Base-by-base conservation (phyloP, 2,797 vertebrate genomes). In the Enteromius fasciolatus region DNA sequence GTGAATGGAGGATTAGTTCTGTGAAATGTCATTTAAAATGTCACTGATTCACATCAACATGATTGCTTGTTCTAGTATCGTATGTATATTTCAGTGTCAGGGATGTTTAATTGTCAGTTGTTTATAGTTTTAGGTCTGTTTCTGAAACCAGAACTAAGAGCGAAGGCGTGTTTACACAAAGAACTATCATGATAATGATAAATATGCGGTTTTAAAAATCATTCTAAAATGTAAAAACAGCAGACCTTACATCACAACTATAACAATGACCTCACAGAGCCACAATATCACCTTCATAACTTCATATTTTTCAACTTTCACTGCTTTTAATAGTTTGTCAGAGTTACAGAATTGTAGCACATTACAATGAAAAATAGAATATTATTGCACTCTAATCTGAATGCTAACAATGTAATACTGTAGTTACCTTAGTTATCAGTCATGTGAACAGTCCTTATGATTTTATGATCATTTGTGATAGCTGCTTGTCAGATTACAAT, bases 1-100 rank as follows among this genome's bases (percentile, higher is more conserved):
- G 50, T 76, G 79, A 78, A 76, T 79, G 44, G 74, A 80, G 67
- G 20, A 72, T 76, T 79, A 73, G 48, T 54, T 44, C n/a, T 67
- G 63, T 33, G 69, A 81, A 68, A 52, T 67, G 70, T 33, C 41
- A 77, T 72, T 70, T 73, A 78, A 85, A 59, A 63, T 87, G 31
- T 57, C 77, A 44, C 28, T 25, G 41, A 69, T 70, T 80, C 14
- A 69, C 64, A 69, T 59, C 17, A 28, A 80, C 66, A 20, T 57
- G 12, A 50, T 79, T 63, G 33, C 66, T 76, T 83, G 59, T 85
- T 83, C 75, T 44, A 83, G 11, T 46, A 20, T 69, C 3, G 3
- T 20, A 25, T 28, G n/a, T 67, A 48, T 61, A 67, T 2, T 52
- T 14, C 28, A 39, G 20, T 78, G 4, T 69, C n/a, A 28, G 50